Evolutionary conservation across 2,888 invertebrate species (phyloP).

Genomic region (Ephialtes manifestator): DNA sequence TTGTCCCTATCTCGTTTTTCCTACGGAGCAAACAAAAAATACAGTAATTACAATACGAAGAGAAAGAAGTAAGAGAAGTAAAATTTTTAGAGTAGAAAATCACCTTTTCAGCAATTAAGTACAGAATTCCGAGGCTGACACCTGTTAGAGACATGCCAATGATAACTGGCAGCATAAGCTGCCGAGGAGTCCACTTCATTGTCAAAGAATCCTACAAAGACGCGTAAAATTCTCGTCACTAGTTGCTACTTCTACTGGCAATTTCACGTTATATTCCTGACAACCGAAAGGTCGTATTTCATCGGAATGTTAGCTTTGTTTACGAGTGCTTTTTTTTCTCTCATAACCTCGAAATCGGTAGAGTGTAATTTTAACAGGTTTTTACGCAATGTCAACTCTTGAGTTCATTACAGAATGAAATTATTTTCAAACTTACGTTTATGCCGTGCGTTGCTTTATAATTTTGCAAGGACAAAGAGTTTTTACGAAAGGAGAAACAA

Average conservation of each 20-base stretch:
- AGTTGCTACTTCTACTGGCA: not conserved
- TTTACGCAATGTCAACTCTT: conserved; percentile 33
- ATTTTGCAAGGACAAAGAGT: conserved; percentile 27
- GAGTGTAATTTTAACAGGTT: conserved; percentile 34
- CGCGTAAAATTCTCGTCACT: conserved; percentile 1
- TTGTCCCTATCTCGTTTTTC: conserved; percentile 80
- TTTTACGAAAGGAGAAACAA: conserved; percentile 15
- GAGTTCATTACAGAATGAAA: conserved; percentile 2
- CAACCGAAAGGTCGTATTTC: conserved; percentile 3
- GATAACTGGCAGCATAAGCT: conserved; percentile 87
- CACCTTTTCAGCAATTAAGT: conserved; percentile 90
- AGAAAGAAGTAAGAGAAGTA: not conserved
- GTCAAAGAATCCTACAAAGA: conserved; percentile 61
- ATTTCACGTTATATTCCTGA: not conserved
- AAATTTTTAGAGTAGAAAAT: conserved; percentile 68
- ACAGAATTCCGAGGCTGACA: conserved; percentile 90
- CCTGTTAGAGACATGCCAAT: conserved; percentile 90
- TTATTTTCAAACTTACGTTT: conserved; percentile 44
- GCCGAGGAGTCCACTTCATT: conserved; percentile 76
- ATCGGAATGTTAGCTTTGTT: conserved; percentile 51
- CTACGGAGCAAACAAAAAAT: conserved; percentile 74
- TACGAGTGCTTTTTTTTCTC: conserved; percentile 31
- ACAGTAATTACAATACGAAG: not conserved
- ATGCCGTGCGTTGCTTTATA: conserved; percentile 4
- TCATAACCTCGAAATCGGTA: conserved; percentile 72